Percentiles rank a stretch among this genome's conserved stretches.
These are phyloP conservation scores for Cheilosia pagana DNA, from an alignment of 2,888 invertebrate genomes.

Conservation along the genomic window DNA sequence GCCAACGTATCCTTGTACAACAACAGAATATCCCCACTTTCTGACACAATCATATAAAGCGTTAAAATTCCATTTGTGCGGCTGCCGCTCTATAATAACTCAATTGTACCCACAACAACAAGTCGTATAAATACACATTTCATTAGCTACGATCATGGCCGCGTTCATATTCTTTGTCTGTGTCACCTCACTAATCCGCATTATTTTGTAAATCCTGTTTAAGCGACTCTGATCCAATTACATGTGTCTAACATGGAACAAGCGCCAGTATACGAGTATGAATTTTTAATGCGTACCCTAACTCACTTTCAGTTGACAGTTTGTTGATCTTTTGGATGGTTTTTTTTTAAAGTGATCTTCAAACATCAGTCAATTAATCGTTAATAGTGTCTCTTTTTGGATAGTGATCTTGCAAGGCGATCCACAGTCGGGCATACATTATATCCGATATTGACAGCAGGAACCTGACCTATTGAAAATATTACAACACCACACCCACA, in stretches of 20 bases:
- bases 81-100: background rate
- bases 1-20: too few species aligned
- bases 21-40: too few species aligned
- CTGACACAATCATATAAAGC: too few species aligned
- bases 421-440: background rate
- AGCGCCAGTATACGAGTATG: background rate
- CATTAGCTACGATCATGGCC: background rate
- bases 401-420: background rate
- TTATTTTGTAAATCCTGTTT: background rate
- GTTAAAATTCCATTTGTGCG: too few species aligned
- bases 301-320: constrained; percentile 1
- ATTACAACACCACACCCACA: constrained; percentile 30
- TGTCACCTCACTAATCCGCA: constrained; percentile 1
- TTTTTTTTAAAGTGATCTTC: background rate
- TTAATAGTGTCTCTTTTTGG: background rate
- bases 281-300: background rate
- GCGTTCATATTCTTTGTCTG: background rate
- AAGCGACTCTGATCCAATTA: background rate
- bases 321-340: background rate
- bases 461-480: constrained; percentile 43
- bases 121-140: background rate
- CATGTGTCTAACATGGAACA: background rate
- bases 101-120: background rate
- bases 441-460: background rate
- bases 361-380: background rate